A percentile compares a stretch with the other conserved stretches of the same genome.
Evolutionary conservation across 2,797 vertebrate species (phyloP).

Genomic region (Acanthopagrus latus): DNA sequence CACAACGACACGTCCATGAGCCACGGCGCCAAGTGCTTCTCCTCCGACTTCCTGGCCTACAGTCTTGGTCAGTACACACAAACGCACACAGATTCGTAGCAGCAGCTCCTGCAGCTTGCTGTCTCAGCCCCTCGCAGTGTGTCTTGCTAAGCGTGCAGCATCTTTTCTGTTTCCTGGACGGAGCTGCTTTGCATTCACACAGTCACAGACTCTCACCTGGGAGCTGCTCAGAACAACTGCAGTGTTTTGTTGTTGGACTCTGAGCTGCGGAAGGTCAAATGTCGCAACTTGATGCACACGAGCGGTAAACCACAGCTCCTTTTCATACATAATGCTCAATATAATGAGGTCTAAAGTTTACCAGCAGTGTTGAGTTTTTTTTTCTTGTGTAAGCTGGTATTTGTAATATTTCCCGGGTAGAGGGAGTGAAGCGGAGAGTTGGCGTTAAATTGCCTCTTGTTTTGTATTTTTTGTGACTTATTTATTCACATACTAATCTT

Average conservation of each 20-base stretch:
- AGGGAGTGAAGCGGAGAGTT: background rate
- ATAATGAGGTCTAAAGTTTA: background rate
- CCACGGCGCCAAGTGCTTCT: conserved; percentile 98
- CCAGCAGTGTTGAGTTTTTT: background rate
- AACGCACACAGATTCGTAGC: background rate
- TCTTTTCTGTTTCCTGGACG: background rate
- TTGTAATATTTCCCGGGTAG: background rate
- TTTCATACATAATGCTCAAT: background rate
- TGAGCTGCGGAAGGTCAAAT: conserved; percentile 44
- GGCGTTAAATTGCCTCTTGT: background rate
- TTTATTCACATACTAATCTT: conserved; percentile 1
- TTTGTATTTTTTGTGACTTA: background rate
- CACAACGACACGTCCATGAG: conserved; percentile 99
- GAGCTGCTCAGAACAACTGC: conserved; percentile 41
- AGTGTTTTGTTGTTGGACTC: conserved; percentile 37
- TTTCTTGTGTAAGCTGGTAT: background rate
- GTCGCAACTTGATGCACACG: background rate
- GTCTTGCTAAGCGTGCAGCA: conserved; percentile 19
- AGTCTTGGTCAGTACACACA: conserved; percentile 89
- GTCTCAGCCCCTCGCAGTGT: background rate
- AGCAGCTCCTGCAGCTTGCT: background rate
- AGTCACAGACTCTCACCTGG: conserved; percentile 21
- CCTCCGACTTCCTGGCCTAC: conserved; percentile 96
- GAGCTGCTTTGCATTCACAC: conserved; percentile 50
- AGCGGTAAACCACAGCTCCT: background rate